Conservation (phyloP, 2,888 invertebrate species). For the Xestia ashworthii region DNA sequence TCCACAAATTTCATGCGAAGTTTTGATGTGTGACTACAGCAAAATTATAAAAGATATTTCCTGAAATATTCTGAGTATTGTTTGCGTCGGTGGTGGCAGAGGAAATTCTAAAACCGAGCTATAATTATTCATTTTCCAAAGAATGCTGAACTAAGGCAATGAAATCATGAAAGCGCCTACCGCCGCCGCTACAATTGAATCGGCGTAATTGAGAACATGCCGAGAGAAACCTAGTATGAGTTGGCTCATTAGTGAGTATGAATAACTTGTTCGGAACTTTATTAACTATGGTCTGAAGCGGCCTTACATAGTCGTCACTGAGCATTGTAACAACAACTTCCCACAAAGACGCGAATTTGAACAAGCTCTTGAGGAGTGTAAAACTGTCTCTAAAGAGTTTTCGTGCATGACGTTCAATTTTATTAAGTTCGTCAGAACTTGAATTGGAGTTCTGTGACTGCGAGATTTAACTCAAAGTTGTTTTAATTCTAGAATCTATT, state of each 20-base stretch:
- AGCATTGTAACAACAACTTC: constrained; percentile 61
- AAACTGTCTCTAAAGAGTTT: constrained; percentile 56
- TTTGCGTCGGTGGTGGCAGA: neutral
- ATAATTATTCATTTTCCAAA: constrained; percentile 43
- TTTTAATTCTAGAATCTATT: constrained; percentile 33
- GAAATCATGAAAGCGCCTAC: constrained; percentile 55
- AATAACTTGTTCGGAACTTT: constrained; percentile 70
- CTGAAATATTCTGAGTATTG: neutral
- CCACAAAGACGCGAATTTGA: constrained; percentile 47
- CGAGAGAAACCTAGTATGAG: constrained; percentile 63
- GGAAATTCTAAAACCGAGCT: constrained; percentile 15
- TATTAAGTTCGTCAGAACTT: constrained; percentile 52
- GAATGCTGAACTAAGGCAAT: constrained; percentile 49
- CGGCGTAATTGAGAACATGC: constrained; percentile 65
- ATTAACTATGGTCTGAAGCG: constrained; percentile 62
- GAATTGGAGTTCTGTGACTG: constrained; percentile 46
- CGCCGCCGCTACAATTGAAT: constrained; percentile 64
- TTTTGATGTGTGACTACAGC: neutral
- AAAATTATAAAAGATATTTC: neutral
- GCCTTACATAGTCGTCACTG: constrained; percentile 50
- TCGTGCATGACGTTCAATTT: constrained; percentile 57
- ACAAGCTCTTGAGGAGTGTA: constrained; percentile 45
- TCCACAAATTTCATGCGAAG: constrained; percentile 12
- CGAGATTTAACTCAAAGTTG: constrained; percentile 36
- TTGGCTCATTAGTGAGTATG: constrained; percentile 68